Base-by-base conservation (phyloP, 2,797 vertebrate species). In the Coranthus polyacanthus region DNA sequence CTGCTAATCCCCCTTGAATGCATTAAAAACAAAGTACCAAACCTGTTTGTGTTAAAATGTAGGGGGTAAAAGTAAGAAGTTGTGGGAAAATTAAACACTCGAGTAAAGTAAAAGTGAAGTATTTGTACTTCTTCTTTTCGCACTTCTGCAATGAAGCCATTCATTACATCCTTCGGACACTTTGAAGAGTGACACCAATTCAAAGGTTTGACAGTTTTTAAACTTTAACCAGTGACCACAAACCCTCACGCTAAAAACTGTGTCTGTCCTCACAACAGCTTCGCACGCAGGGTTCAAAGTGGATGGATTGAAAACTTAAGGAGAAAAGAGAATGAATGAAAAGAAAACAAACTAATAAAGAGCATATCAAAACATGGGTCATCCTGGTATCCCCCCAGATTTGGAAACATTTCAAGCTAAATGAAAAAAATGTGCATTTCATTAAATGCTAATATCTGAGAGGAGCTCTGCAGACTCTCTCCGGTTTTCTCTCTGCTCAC, bases 361-460 rank as follows among this genome's bases (percentile, higher is more conserved):
- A 93, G 88, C 85, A 91, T 92, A 92, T 95, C 92, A 95, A 94
- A 95, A 96, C 93, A 94, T 84, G 89, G 86, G 87, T 89, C 90
- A 82, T 93, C 93, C 92, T 90, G 82, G 91, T 88, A 94, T 95
- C 95, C 95, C 92, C 73, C 90, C 90, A 92, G 92, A 92, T 92
- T 95, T 95, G 92, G 94, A 95, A 73, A 69, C 59, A 64, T 82
- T 92, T 95, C 92, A 95, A 94, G 90, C 93, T 89, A 95, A 95
- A 96, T 93, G 91, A 90, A 93, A 90, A 88, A 94, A 96, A 97
- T 94, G 94, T 97, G 96, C 89, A 93, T 96, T 96, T 97, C 94
- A 97, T 98, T 97, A 97, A 97, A 97, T 92, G 87, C 86, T 96
- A 95, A 97, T 96, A 97, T 95, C 94, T 89, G 83, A 88, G 93